Conservation (phyloP, 2,888 invertebrate genomes). For the Mythimna albipuncta region DNA sequence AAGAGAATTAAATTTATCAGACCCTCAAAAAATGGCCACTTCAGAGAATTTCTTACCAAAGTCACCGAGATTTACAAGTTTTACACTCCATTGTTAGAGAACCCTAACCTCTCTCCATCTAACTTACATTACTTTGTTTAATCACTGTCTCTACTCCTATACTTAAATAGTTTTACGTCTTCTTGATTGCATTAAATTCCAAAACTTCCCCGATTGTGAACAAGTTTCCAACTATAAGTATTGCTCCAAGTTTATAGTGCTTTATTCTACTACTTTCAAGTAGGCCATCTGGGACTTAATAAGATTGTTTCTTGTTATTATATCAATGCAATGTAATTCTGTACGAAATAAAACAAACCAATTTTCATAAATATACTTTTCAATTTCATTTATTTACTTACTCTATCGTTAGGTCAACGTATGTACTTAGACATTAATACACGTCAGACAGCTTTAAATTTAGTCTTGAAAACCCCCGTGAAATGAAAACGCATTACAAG, state of each 20-base stretch:
- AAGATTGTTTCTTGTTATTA: constrained; percentile 6
- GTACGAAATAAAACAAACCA: neutral
- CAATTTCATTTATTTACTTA: too few species aligned
- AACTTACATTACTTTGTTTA: constrained; percentile 27
- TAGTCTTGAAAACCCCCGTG: too few species aligned
- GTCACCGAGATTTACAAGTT: neutral
- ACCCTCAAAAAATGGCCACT: too few species aligned
- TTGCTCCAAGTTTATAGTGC: constrained; percentile 21
- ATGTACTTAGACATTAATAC: too few species aligned
- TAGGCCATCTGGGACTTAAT: constrained; percentile 9
- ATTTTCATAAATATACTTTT: too few species aligned
- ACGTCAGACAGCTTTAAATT: too few species aligned
- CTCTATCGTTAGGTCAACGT: too few species aligned
- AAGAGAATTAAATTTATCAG: too few species aligned
- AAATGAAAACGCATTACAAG: too few species aligned
- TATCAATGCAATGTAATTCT: neutral
- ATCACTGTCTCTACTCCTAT: constrained; percentile 18
- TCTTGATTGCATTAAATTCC: constrained; percentile 25
- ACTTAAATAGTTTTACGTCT: constrained; percentile 38
- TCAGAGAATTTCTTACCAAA: too few species aligned
- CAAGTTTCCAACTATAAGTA: constrained; percentile 18
- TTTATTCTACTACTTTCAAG: constrained; percentile 7
- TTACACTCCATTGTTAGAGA: neutral
- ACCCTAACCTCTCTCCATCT: neutral
- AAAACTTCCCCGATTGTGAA: constrained; percentile 32